A percentile compares a stretch with the other conserved stretches of the same genome.
These are phyloP conservation scores for Ovibos moschatus DNA, from an alignment of 2,113 vertebrate species.

Conservation along the genomic window DNA sequence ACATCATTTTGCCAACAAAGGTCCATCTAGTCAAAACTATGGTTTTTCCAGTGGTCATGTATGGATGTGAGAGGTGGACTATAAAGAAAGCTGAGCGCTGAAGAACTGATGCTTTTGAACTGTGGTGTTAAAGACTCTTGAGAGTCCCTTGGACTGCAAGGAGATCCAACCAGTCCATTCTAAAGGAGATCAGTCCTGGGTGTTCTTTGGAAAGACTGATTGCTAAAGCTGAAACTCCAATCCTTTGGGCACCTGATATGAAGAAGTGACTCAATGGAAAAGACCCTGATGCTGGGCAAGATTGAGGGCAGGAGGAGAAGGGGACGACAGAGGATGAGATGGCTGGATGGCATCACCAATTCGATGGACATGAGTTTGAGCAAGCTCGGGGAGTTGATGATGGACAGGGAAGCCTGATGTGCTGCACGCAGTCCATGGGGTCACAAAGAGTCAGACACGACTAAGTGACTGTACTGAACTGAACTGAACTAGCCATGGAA, in stretches of 20 bases:
- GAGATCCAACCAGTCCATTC: not conserved
- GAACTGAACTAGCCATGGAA: not conserved
- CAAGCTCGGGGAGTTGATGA: not conserved
- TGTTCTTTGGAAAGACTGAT: not conserved
- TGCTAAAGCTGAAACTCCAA: not conserved
- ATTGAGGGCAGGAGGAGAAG: not conserved
- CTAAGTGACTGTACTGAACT: not conserved
- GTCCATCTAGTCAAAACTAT: accelerated
- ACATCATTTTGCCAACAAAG: not conserved
- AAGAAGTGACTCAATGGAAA: not conserved
- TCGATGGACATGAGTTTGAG: not conserved
- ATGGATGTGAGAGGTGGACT: not conserved
- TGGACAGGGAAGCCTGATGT: not conserved
- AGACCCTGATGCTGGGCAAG: not conserved
- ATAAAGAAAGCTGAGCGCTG: not conserved
- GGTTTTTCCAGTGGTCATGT: not conserved
- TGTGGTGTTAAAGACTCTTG: not conserved
- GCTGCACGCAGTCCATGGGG: not conserved
- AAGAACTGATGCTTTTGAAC: not conserved
- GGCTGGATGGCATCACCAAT: not conserved
- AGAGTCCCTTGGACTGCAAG: not conserved
- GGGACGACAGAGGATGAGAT: not conserved
- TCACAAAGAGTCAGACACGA: not conserved
- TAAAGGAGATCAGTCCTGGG: not conserved
- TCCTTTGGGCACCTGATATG: not conserved